These are phyloP conservation scores for Perithous albicinctus DNA, from an alignment of 2,888 invertebrate species.

Conservation along the genomic window DNA sequence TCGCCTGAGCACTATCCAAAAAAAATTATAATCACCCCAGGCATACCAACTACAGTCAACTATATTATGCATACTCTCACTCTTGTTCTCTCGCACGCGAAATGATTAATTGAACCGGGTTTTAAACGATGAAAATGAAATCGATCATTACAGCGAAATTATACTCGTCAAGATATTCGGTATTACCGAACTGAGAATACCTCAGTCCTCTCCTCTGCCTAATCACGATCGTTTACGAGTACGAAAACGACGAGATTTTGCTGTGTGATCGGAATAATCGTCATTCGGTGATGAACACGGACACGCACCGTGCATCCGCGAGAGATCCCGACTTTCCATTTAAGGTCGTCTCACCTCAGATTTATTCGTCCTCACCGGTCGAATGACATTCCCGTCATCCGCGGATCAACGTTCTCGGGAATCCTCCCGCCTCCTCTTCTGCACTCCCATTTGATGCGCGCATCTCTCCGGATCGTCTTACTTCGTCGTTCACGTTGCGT, in stretches of 20 bases:
- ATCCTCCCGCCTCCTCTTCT: constrained; percentile 66
- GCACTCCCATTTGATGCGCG: constrained; percentile 43
- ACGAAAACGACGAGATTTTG: constrained; percentile 46
- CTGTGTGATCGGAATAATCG: constrained; percentile 65
- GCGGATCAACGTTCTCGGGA: constrained; percentile 78
- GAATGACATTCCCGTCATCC: constrained; percentile 79
- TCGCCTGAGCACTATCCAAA: too few species aligned
- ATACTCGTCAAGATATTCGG: constrained; percentile 17
- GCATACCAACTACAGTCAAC: neutral
- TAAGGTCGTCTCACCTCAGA: constrained; percentile 73
- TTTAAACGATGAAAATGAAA: constrained; percentile 4
- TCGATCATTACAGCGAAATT: neutral
- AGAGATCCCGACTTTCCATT: constrained; percentile 70
- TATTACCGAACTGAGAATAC: constrained; percentile 45
- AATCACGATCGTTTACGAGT: constrained; percentile 56
- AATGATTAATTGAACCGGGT: constrained; percentile 24
- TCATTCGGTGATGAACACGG: constrained; percentile 62
- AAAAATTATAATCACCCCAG: too few species aligned
- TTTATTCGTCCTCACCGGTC: constrained; percentile 73
- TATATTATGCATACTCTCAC: neutral
- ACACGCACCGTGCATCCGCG: constrained; percentile 49
- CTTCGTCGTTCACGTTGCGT: constrained; percentile 38
- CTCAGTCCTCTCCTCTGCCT: constrained; percentile 42
- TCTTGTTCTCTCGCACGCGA: constrained; percentile 16
- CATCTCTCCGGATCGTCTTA: constrained; percentile 37